phyloP scores from a whole-genome alignment of 2,113 vertebrate species.

The Malurus melanocephalus region DNA sequence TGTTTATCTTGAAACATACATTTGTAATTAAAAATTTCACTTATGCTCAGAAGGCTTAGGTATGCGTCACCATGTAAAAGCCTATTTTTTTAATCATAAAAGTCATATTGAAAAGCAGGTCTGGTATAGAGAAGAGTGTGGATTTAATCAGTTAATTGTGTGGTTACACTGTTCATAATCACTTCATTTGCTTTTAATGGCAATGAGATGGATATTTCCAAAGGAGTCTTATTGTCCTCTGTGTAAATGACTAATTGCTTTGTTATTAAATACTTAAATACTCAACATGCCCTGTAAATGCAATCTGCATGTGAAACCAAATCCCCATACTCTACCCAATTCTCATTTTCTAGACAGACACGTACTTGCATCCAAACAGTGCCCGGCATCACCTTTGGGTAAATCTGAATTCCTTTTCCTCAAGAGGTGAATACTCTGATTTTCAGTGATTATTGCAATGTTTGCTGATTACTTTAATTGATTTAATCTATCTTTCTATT shows the following conservation, averaged over 20 bases:
- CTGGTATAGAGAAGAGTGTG: neutral
- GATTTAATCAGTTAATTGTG: conserved; percentile 60
- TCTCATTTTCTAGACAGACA: neutral
- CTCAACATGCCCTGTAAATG: conserved; percentile 29
- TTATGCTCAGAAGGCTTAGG: conserved; percentile 31
- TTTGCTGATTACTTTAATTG: neutral
- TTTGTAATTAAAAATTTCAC: conserved; percentile 50
- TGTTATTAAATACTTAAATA: conserved; percentile 55
- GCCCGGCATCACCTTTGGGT: neutral
- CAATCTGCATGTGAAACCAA: conserved; percentile 19
- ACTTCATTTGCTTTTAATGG: conserved; percentile 57
- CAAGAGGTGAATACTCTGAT: neutral
- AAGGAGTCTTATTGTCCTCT: conserved; percentile 40
- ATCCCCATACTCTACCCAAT: neutral
- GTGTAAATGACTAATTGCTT: conserved; percentile 45
- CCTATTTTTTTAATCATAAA: conserved; percentile 32
- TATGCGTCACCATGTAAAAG: neutral
- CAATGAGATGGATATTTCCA: conserved; percentile 53
- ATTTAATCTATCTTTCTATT: neutral
- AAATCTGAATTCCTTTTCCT: neutral
- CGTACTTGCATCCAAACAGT: neutral
- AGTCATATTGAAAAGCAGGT: neutral
- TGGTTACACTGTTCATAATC: conserved; percentile 39
- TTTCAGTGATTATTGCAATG: neutral
- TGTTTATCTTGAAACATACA: conserved; percentile 26